phyloP scores from a whole-genome alignment of 2,113 vertebrate genomes.

The Anarrhichthys ocellatus region DNA sequence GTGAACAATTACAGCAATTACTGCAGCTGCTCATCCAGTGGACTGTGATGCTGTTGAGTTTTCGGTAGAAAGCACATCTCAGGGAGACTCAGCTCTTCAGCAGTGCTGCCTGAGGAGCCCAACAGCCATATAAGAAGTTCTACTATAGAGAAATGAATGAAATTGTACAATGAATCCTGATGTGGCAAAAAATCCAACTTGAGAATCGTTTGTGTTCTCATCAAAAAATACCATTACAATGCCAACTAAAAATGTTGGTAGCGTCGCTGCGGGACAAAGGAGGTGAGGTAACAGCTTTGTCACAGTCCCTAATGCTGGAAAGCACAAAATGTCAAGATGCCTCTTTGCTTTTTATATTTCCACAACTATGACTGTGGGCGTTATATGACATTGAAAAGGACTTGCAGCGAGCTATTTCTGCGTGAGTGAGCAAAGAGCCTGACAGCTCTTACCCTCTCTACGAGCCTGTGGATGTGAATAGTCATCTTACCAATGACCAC shows the following conservation, averaged over 20 bases:
- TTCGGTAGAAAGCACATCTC: constrained; percentile 49
- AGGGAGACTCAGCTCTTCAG: constrained; percentile 5
- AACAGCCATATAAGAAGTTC: constrained; percentile 3
- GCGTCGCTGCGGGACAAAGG: neutral
- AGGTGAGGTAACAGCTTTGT: constrained; percentile 13
- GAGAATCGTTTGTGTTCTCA: neutral
- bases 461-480: neutral
- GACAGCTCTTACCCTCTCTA: neutral
- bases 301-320: constrained; percentile 3
- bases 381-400: constrained; percentile 19
- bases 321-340: constrained; percentile 31
- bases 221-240: constrained; percentile 6
- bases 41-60: constrained; percentile 12
- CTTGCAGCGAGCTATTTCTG: constrained; percentile 3
- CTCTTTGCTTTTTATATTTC: constrained; percentile 9
- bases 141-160: neutral
- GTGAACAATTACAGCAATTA: constrained; percentile 72
- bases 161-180: neutral
- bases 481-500: constrained; percentile 87
- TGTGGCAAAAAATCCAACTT: neutral
- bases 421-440: constrained; percentile 11
- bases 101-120: constrained; percentile 9
- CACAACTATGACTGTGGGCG: constrained; percentile 18
- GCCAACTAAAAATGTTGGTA: neutral
- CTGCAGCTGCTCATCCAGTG: constrained; percentile 54